Base-by-base conservation (phyloP, 2,797 vertebrate species). In the Nyctibius grandis region DNA sequence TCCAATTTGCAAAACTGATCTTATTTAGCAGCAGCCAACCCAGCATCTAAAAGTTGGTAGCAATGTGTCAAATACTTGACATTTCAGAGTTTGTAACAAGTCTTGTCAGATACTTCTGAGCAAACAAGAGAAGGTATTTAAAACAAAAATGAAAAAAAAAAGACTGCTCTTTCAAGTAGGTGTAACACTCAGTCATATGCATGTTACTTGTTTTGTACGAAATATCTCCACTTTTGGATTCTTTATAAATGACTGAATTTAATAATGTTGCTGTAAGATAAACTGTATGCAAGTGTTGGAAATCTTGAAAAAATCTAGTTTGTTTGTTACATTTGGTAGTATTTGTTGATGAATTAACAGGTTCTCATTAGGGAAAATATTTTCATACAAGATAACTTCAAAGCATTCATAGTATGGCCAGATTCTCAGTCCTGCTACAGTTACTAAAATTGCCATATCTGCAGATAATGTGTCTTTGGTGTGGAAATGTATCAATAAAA, bases 21-120 rank as follows among this genome's bases (percentile, higher is more conserved):
- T 91, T 85, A 88, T 96, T 95, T 94, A 83, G 69, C 12, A 96
- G 88, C 75, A 96, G 91, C 88, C 94, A 96, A 95, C 93, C 95
- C 93, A 83, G 69, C 72, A 89, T 82, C 73, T 95, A 90, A 89
- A 94, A 95, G 95, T 85, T 97, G 78, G 82, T 77, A 85, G 91
- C 51, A 82, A 95, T 25, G 5, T 3, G 2, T 45, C 85, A 97
- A 95, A 82, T 86, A 95, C 81, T 91, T 92, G 84, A 75, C 77
- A 68, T 85, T 97, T 75, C 36, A 92, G 79, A 87, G 92, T 96
- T 88, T 96, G 69, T 76, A 92, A 85, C 48, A 84, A 54, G 56
- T 69, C 73, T 45, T 92, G 42, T 91, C 68, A 93, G 84, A 89
- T 19, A 79, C 29, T 34, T 93, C 42, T 82, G 36, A 91, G 85